These are phyloP conservation scores for Bombus cullumanus DNA, from an alignment of 1,140 invertebrate species.

Conservation along the genomic window DNA sequence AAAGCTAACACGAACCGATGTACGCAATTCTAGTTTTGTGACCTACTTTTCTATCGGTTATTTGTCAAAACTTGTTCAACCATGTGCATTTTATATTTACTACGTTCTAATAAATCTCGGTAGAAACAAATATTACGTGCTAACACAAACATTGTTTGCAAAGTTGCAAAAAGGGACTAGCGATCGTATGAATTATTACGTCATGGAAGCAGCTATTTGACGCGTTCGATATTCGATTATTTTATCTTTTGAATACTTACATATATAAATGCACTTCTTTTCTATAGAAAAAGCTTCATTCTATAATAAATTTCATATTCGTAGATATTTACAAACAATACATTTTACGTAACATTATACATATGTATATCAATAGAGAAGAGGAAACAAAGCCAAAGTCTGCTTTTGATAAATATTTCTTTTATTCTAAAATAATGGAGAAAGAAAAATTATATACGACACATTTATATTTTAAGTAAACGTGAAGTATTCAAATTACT, in stretches of 20 bases:
- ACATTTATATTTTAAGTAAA: too few species aligned
- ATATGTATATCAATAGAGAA: too few species aligned
- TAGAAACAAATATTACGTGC: neutral
- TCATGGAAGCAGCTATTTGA: neutral
- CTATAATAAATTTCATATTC: too few species aligned
- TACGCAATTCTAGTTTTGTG: neutral
- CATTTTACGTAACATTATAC: too few species aligned
- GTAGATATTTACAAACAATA: too few species aligned
- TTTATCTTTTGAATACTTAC: neutral
- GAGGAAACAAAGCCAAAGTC: too few species aligned
- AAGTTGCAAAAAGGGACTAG: neutral
- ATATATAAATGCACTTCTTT: too few species aligned
- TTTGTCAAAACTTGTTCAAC: neutral
- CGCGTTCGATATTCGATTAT: neutral
- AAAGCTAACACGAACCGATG: neutral
- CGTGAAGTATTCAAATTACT: too few species aligned
- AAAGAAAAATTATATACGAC: too few species aligned
- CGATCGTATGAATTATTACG: neutral
- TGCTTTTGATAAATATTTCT: too few species aligned
- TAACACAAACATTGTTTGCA: neutral
- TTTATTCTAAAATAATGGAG: too few species aligned
- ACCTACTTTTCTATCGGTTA: neutral
- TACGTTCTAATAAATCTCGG: conserved; percentile 28
- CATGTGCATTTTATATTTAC: neutral
- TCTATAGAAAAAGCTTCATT: too few species aligned